A percentile compares a stretch with the other conserved stretches of the same genome.
Evolutionary conservation across 35 echinoderm and acorn worm genomes (phyloP).

Genomic region (Chiridota heheva): DNA sequence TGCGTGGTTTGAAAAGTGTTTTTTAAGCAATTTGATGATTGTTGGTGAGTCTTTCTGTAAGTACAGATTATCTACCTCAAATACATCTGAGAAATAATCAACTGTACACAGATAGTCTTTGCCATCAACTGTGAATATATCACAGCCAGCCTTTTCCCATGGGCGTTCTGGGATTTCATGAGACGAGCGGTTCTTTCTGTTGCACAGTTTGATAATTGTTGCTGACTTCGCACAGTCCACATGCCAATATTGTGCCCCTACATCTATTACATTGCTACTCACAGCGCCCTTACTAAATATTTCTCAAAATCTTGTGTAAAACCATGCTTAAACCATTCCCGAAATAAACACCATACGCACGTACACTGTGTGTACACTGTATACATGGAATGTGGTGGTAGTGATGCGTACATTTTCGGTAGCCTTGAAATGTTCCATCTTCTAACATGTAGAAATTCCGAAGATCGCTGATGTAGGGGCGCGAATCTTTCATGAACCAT

Average conservation of each 20-base stretch:
- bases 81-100: constrained; percentile 25
- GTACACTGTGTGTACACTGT: too few species aligned
- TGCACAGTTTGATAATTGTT: constrained; percentile 10
- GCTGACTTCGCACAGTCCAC: constrained; percentile 24
- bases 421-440: too few species aligned
- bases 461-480: too few species aligned
- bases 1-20: constrained; percentile 35
- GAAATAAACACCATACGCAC: too few species aligned
- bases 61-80: constrained; percentile 5
- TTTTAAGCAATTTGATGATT: constrained; percentile 44
- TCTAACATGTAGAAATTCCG: too few species aligned
- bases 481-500: constrained; percentile 18
- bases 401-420: too few species aligned
- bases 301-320: too few species aligned
- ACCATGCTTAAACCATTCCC: too few species aligned
- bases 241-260: too few species aligned
- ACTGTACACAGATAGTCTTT: constrained; percentile 26
- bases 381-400: too few species aligned
- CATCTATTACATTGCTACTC: too few species aligned
- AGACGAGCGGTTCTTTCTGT: constrained; percentile 24
- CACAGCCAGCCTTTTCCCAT: constrained; percentile 23
- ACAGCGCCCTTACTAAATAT: too few species aligned
- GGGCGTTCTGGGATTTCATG: constrained; percentile 26
- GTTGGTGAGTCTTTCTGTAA: constrained; percentile 48
- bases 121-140: constrained; percentile 44